Evolutionary conservation across 2,113 vertebrate genomes (phyloP), one percentile per base, ranked within the genome.

Genomic region (Athene noctua): DNA sequence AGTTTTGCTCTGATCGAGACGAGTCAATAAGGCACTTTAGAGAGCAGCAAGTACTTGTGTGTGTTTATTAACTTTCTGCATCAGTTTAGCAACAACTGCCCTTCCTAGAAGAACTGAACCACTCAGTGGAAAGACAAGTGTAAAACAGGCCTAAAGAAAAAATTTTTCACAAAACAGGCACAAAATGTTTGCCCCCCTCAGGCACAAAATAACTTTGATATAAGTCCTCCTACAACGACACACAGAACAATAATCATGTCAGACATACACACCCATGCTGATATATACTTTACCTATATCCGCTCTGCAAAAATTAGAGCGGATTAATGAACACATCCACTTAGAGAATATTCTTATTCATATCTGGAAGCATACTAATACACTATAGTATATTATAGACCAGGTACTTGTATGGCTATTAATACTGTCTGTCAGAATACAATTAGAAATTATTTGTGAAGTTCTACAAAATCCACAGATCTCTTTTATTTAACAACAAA

Each of bases 201-300:
- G 5, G 18, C 14, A 21, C 11, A 30, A 66, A 40, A 40, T n/a
- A 66, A 57, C 9, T 78, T 89, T 3, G 4, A 11, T 4, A 0
- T 15, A 38, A 82, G 13, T 65, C 88, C 77, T 86, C 17, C 23
- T 61, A 61, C 19, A 62, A 8, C 10, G 52, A 30, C 9, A 55
- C 7, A 32, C 6, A 80, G 36, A 86, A 80, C 30, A 38, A 61
- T 25, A 52, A 54, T 18, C 5, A n/a, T 2, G 30, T 40, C 57
- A 67, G n/a, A 59, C 6, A 23, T 1, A 72, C 8, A 29, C 22
- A 21, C 5, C 36, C 42, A 66, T 3, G 7, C 13, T 1, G 0
- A 70, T 52, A 71, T 11, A 29, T 27, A 30, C 8, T 71, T 58
- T 6, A 66, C 9, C 34, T 46, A 7, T 7, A 63, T 22, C 10